Conservation (phyloP, 2,113 vertebrate genomes). For the Hemichromis elongatus region DNA sequence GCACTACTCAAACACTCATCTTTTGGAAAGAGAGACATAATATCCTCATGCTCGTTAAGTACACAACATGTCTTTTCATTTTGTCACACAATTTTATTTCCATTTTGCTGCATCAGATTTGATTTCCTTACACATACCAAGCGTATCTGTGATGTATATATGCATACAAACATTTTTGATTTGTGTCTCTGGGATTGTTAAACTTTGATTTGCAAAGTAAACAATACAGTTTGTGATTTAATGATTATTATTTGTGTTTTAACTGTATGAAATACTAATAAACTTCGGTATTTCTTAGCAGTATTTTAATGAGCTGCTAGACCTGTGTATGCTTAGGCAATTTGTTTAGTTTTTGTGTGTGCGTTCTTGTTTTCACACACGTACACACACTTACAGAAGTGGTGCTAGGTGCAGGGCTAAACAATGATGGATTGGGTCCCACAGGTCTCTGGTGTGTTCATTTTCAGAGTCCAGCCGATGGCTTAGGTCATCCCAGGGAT, state of each 20-base stretch:
- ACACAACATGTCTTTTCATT: conserved; percentile 20
- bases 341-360: not conserved
- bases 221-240: not conserved
- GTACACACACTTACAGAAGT: not conserved
- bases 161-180: not conserved
- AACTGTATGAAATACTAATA: not conserved
- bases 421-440: conserved; percentile 59
- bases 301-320: not conserved
- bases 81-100: conserved; percentile 25
- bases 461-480: conserved; percentile 48
- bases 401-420: not conserved
- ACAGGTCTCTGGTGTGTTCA: conserved; percentile 53
- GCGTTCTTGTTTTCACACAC: not conserved
- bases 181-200: not conserved
- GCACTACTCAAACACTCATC: conserved; percentile 38
- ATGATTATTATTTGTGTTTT: not conserved
- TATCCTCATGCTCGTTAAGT: conserved; percentile 33
- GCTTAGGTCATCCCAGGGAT: conserved; percentile 59
- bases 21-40: conserved; percentile 34
- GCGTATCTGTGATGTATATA: not conserved
- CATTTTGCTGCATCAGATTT: not conserved
- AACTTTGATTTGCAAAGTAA: not conserved
- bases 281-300: not conserved
- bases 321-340: not conserved
- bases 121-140: not conserved